Base-by-base conservation (phyloP, 2,888 invertebrate genomes). In the Ophioninae sp. region DNA sequence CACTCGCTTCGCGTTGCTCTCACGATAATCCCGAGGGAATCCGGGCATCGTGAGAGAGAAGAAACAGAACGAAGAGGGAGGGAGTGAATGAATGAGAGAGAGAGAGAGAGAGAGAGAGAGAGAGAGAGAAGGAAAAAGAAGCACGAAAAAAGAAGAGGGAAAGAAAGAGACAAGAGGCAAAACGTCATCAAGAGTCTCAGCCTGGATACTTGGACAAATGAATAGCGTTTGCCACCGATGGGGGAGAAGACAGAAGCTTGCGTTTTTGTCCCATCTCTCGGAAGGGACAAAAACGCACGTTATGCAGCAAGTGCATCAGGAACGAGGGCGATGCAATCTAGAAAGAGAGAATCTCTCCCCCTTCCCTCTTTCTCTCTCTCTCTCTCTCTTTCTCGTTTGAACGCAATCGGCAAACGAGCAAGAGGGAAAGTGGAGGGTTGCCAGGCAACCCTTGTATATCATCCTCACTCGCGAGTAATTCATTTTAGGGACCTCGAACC, bases 391-490 rank as follows among this genome's bases (percentile, higher is more conserved):
- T 50, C 50, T 17, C 13, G 17, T 6, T 50, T 50, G 21, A 85
- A 87, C 75, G 80, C 82, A 37, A 17, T n/a, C 10, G 74, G 37
- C 76, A 20, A 41, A 72, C 59, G 79, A 56, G 44, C 7, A 23
- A 69, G 72, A 65, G 30, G 30, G 50, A 74, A n/a, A 86, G 86
- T 75, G 82, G 79, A 84, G 81, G 82, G 89, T 90, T 89, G 89
- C 89, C 87, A 83, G 86, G 90, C 88, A 90, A 90, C 90, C 75
- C 81, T 56, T 64, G 62, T 78, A 72, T 74, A 74, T 73, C 76
- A 75, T 87, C 86, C 86, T 85, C 88, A 87, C 86, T 85, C 85
- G 57, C 59, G 85, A 87, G 87, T 90, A 91, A 91, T 91, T 91
- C 90, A 91, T 91, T 91, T 90, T 88, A 86, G 87, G 86, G 87